phyloP scores from a whole-genome alignment of 2,113 vertebrate genomes.

The Rattus norvegicus region GRCr8 NC_086027.1:84716501-84717000 shows the following conservation, averaged over 20 bases:
- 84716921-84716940: background rate
- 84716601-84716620: background rate
- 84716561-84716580: background rate
- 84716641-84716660: conserved; percentile 23
- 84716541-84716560: background rate
- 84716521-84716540: background rate
- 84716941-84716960: background rate
- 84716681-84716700: conserved; percentile 35
- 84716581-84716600: background rate
- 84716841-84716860: conserved; percentile 58
- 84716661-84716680: background rate
- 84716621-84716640: background rate
- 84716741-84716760: background rate
- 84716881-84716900: conserved; percentile 5
- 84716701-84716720: conserved; percentile 49
- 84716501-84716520: background rate
- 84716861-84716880: conserved; percentile 45
- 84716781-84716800: conserved; percentile 44
- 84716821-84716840: conserved; percentile 58
- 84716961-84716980: background rate
- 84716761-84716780: conserved; percentile 39
- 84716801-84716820: conserved; percentile 62
- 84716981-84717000: background rate
- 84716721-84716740: conserved; percentile 30
- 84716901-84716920: background rate